Base-by-base conservation (phyloP, 1,140 invertebrate species). In the Drosophila triauraria region DNA sequence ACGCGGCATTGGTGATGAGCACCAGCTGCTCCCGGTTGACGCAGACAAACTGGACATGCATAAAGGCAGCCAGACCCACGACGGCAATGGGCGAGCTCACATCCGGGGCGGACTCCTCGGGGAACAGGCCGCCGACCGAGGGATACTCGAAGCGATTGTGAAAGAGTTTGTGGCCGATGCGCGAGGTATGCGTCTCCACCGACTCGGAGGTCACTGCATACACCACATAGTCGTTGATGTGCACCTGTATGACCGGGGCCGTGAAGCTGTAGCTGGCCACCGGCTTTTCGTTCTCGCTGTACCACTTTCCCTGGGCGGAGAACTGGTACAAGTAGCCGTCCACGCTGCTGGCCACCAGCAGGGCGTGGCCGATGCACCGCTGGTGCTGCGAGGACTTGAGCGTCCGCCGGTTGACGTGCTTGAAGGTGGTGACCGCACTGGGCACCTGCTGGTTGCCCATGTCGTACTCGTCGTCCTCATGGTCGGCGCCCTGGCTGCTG, bases 191-290 rank as follows among this genome's bases (percentile, higher is more conserved):
- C 0, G 96, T 96, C 90, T 97, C 96, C 7, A 97, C 93, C 2
- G 96, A 96, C 65, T 95, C 95, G 44, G 96, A 95, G 2, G 96
- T 97, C 0, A 97, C 91, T 0, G 96, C 96, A 90, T 97, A 96
- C 2, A 97, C 88, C 54, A 96, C 94, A 58, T 95, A 95, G 63
- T 95, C 93, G 79, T 96, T 96, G 13, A 97, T 92, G 8, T 94
- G 94, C 35, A 97, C 94, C 51, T 95, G 93, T 67, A 94, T 94
- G 13, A 97, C 95, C 2, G 95, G 94, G 1, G 96, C 95, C 1
- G 96, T 97, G 67, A 97, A 96, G 6, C 95, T 94, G 86, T 96
- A 97, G 10, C 90, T 82, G 40, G 92, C 90, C 38, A 93, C 82
- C 1, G 88, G 91, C 57, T 93, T 92, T 32, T 88, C 91, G 44